Conservation (phyloP, 2,888 invertebrate genomes). For the Phortica okadai region DNA sequence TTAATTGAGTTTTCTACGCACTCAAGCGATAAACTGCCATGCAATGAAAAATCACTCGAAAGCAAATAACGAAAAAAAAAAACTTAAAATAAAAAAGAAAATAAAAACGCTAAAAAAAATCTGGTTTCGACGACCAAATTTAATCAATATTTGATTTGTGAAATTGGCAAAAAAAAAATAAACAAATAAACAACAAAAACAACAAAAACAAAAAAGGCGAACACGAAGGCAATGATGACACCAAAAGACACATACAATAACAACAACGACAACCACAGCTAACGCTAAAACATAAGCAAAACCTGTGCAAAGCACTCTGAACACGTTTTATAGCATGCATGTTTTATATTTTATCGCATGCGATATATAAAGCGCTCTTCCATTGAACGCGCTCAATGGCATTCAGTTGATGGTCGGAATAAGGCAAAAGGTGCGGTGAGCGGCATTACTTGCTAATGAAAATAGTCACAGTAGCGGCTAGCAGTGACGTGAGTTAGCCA, state of each 20-base stretch:
- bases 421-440: background rate
- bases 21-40: conserved; percentile 52
- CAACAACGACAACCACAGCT: background rate
- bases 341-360: conserved; percentile 26
- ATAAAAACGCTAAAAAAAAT: conserved; percentile 44
- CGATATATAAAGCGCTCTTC: conserved; percentile 35
- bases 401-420: background rate
- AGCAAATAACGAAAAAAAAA: background rate
- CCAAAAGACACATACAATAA: background rate
- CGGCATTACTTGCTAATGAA: background rate
- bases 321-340: background rate
- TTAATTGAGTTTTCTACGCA: conserved; percentile 44
- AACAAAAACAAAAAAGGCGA: conserved; percentile 15
- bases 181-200: background rate
- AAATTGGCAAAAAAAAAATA: conserved; percentile 2
- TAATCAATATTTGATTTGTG: conserved; percentile 51
- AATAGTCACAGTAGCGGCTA: background rate
- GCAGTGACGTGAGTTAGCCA: background rate
- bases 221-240: conserved; percentile 30
- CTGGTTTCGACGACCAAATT: conserved; percentile 40
- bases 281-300: background rate
- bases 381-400: conserved; percentile 39
- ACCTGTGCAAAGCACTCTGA: background rate
- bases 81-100: conserved; percentile 28
- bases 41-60: background rate